These are phyloP conservation scores for Synergus laeviventris DNA, from an alignment of 2,888 invertebrate species.

Conservation along the genomic window DNA sequence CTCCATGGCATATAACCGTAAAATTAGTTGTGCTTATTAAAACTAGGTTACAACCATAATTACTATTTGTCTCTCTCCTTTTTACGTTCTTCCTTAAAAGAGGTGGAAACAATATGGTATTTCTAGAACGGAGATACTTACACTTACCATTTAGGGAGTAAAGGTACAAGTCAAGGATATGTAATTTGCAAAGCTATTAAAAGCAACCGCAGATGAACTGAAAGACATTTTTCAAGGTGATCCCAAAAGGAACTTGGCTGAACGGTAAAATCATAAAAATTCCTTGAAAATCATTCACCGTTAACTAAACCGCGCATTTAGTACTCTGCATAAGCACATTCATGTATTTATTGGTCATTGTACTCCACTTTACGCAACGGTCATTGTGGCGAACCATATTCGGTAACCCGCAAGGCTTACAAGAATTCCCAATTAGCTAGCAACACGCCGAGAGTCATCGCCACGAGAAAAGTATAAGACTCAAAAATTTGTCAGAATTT, in stretches of 20 bases:
- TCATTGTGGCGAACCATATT: conserved; percentile 14
- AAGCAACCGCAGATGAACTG: conserved; percentile 25
- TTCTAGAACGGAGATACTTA: conserved; percentile 1
- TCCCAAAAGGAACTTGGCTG: conserved; percentile 24
- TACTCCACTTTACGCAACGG: conserved; percentile 6
- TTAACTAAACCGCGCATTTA: conserved; percentile 11
- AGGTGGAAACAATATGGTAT: conserved; percentile 33
- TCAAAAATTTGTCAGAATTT: neutral
- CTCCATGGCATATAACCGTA: neutral
- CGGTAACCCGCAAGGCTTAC: neutral
- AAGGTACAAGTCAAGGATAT: conserved; percentile 30
- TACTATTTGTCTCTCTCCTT: conserved; percentile 20
- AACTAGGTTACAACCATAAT: conserved; percentile 5
- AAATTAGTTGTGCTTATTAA: conserved; percentile 10
- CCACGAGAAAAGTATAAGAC: neutral
- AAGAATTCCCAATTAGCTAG: conserved; percentile 10
- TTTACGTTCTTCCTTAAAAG: neutral
- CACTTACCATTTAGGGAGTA: neutral
- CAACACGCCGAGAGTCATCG: neutral
- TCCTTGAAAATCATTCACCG: conserved; percentile 32
- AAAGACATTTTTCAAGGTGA: conserved; percentile 28
- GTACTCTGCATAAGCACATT: conserved; percentile 10
- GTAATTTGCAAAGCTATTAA: conserved; percentile 37
- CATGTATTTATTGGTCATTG: conserved; percentile 17
- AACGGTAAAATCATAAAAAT: conserved; percentile 36